These are phyloP conservation scores for Salticus scenicus DNA, from an alignment of 2,888 invertebrate species.

Conservation along the genomic window DNA sequence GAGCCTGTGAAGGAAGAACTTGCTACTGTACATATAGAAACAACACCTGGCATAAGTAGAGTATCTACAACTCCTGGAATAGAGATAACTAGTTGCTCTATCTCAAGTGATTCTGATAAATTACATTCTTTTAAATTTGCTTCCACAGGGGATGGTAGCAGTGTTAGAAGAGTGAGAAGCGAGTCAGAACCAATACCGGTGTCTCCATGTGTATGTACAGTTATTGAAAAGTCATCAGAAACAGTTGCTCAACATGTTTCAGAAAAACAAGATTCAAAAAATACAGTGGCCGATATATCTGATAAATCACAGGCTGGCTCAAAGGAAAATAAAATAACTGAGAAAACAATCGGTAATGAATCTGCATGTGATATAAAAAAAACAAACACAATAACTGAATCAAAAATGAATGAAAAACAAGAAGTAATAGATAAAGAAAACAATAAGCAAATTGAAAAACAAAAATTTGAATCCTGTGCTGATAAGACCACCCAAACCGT, in stretches of 20 bases:
- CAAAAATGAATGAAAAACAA: background rate
- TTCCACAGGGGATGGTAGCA: conserved; percentile 3
- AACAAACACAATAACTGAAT: background rate
- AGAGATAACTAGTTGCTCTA: conserved; percentile 58
- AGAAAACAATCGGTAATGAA: background rate
- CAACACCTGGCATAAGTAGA: conserved; percentile 1
- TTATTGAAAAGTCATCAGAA: conserved; percentile 4
- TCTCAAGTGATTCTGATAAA: conserved; percentile 37
- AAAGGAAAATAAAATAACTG: background rate
- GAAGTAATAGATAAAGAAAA: background rate
- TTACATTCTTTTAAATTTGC: conserved; percentile 18
- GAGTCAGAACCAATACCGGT: conserved; percentile 49
- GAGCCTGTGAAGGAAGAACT: conserved; percentile 38
- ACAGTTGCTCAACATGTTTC: conserved; percentile 21
- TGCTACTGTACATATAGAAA: background rate
- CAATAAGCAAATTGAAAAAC: background rate
- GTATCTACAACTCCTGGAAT: conserved; percentile 49
- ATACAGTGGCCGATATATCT: background rate
- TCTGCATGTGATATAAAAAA: background rate
- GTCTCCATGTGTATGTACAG: conserved; percentile 12
- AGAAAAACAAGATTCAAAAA: background rate
- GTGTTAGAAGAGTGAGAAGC: conserved; percentile 37
- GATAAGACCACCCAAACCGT: background rate
- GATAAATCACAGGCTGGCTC: conserved; percentile 9
- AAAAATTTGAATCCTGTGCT: background rate